Evolutionary conservation across 2,888 invertebrate species (phyloP), one percentile per base, ranked within the genome.

Genomic region (Hoplodrina blanda): DNA sequence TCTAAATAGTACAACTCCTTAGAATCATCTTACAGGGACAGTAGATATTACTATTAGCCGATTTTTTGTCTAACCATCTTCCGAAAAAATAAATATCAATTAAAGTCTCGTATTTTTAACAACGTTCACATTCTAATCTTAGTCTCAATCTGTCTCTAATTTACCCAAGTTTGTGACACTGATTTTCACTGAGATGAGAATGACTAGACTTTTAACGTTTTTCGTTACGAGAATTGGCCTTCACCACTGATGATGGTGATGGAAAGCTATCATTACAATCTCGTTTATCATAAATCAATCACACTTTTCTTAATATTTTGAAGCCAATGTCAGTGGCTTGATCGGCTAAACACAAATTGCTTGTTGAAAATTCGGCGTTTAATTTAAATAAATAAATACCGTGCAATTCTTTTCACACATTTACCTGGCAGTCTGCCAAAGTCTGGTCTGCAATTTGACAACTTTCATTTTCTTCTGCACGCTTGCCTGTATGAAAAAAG

Each of bases 391-490:
- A 60, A 61, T 54, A 50, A 59, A 75, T 73, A 66, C 25, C 37
- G 6, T 59, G 37, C 20, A 54, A 49, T 69, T 62, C 20, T 75
- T 50, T 80, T 20, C 25, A 10, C 41, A 49, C 53, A 3, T 3
- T 50, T 61, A 41, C 17, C 10, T 75, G 80, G 76, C 80, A 11
- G 0, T 6, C 5, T 19, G 62, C 75, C 76, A 76, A 62, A 33
- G 20, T 74, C n/a, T 13, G 17, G 19, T 53, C 56, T 49, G 49
- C 53, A 57, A 57, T 61, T 79, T 75, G 79, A 75, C 75, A 74
- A 66, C 25, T 53, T 74, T 73, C 55, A 13, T 64, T 49, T 59
- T 50, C 13, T 20, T 50, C 8, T 65, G 20, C 61, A 57, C 74
- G 74, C 57, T 60, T 79, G 75, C 53, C 20, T 33, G 33, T 54